A percentile compares a stretch with the other conserved stretches of the same genome.
phyloP scores from a whole-genome alignment of 2,797 vertebrate genomes.

The Numenius phaeopus region DNA sequence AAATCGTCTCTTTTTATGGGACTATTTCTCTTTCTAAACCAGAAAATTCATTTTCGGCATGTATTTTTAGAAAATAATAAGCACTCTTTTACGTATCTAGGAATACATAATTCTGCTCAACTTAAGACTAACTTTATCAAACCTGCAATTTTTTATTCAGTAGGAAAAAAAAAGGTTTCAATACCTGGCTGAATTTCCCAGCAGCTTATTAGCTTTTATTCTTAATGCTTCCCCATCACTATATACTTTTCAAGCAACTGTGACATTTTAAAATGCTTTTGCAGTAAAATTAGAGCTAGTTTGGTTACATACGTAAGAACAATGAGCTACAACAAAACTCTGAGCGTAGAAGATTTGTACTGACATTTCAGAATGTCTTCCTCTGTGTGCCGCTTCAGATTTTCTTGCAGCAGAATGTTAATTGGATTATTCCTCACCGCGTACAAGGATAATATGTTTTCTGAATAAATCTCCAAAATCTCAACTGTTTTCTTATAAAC shows the following conservation, averaged over 20 bases:
- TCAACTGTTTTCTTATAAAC: slow-evolving; percentile 75
- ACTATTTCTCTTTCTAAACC: background rate
- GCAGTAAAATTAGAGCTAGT: background rate
- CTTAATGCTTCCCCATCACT: background rate
- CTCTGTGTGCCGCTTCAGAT: slow-evolving; percentile 65
- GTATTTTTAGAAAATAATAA: slow-evolving; percentile 13
- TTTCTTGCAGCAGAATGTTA: slow-evolving; percentile 67
- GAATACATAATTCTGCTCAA: background rate
- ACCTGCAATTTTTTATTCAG: background rate
- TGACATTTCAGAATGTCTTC: slow-evolving; percentile 72
- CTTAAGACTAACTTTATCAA: background rate
- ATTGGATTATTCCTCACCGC: slow-evolving; percentile 73
- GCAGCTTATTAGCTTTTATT: slow-evolving; percentile 6
- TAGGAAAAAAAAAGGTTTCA: background rate
- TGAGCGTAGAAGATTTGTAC: slow-evolving; percentile 26
- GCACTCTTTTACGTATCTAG: background rate
- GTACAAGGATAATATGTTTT: slow-evolving; percentile 72
- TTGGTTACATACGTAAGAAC: background rate
- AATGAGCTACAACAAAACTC: background rate
- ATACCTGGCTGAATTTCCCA: background rate
- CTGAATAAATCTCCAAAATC: slow-evolving; percentile 79
- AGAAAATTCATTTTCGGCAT: background rate
- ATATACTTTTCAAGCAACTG: background rate
- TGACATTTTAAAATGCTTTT: background rate
- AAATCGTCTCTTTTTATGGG: background rate